Evolutionary conservation across 2,797 vertebrate genomes (phyloP).

Genomic region (Lophotriccus pileatus): DNA sequence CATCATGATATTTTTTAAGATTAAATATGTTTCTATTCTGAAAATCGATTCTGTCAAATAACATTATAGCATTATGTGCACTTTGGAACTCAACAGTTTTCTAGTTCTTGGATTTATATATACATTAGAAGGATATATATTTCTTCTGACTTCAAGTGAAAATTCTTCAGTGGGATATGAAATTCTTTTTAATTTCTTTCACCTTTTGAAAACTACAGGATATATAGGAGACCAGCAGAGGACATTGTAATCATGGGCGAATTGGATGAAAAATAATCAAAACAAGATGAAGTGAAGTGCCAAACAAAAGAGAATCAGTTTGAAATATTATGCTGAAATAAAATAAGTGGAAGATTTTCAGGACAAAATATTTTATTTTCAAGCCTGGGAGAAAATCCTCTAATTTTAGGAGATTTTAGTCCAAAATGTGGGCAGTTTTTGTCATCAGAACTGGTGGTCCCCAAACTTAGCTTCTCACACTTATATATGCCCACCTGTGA

Average conservation of each 20-base stretch:
- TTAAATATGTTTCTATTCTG: neutral
- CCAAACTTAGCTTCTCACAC: neutral
- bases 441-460: neutral
- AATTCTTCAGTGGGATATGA: neutral
- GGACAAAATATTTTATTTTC: neutral
- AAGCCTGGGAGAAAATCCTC: neutral
- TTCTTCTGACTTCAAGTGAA: neutral
- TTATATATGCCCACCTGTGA: accelerated
- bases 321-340: neutral
- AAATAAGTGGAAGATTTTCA: neutral
- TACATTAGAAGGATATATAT: neutral
- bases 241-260: neutral
- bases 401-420: neutral
- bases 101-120: neutral
- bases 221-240: neutral
- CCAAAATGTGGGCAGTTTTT: neutral
- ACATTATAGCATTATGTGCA: neutral
- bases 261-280: neutral
- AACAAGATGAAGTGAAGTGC: neutral
- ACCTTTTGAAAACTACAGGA: neutral
- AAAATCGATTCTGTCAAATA: neutral
- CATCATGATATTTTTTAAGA: neutral
- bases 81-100: neutral
- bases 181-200: neutral
- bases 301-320: neutral